These are phyloP conservation scores for Campoletis sonorensis DNA, from an alignment of 1,140 invertebrate species.

Conservation along the genomic window DNA sequence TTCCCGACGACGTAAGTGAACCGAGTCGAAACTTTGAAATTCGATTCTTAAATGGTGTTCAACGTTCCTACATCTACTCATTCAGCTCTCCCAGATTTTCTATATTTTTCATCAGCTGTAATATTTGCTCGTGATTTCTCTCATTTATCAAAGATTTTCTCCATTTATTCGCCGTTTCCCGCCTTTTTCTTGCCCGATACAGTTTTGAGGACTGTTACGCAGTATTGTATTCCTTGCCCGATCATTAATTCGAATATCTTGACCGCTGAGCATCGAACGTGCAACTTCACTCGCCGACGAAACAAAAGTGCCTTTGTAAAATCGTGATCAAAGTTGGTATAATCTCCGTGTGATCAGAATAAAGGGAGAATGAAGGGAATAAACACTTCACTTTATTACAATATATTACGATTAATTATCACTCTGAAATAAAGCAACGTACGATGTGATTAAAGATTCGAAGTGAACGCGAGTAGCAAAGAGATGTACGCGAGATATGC, in stretches of 20 bases:
- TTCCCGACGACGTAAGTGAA: not conserved
- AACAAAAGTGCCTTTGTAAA: not conserved
- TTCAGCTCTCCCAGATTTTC: not conserved
- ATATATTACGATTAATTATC: not conserved
- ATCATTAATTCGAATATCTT: not conserved
- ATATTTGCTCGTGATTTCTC: not conserved
- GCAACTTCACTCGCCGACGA: not conserved
- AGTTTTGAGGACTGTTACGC: not conserved
- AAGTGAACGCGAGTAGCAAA: not conserved
- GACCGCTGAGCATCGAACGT: not conserved
- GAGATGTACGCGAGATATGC: not conserved
- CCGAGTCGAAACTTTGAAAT: not conserved
- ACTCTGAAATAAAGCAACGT: not conserved
- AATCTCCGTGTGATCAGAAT: not conserved
- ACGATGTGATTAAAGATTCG: not conserved
- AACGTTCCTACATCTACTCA: not conserved
- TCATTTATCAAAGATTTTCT: not conserved
- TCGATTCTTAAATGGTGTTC: not conserved
- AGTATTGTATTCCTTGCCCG: not conserved
- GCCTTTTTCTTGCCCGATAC: not conserved
- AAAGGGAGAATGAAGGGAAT: not conserved
- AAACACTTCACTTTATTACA: not conserved
- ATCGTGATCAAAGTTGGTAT: not conserved
- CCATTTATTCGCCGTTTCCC: not conserved
- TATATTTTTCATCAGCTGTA: not conserved